phyloP scores from a whole-genome alignment of 64 coral and sea anemone genomes.

The Actinia tenebrosa region DNA sequence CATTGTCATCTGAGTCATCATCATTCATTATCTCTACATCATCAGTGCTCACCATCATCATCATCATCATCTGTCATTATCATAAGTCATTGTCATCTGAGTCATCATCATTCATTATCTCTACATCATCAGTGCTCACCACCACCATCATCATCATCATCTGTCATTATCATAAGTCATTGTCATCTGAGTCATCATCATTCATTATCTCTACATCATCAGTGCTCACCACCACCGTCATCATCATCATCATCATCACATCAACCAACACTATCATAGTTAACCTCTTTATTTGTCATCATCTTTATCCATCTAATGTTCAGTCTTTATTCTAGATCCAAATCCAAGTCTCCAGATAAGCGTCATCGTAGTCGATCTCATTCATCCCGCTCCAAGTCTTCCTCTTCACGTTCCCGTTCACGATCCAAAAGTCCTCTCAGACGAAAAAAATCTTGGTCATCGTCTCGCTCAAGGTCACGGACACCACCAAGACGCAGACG shows the following conservation, averaged over 20 bases:
- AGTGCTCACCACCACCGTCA: neutral
- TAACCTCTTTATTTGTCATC: neutral
- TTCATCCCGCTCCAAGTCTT: conserved; percentile 66
- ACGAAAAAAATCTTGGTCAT: conserved; percentile 48
- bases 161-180: too few relatives aligned
- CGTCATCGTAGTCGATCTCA: conserved; percentile 26
- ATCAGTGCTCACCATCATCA: neutral
- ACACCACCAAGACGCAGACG: conserved; percentile 61
- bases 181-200: too few relatives aligned
- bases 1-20: too few relatives aligned
- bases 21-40: neutral
- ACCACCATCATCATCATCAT: too few relatives aligned
- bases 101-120: neutral
- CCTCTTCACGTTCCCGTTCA: conserved; percentile 22
- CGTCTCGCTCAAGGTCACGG: conserved; percentile 63
- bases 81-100: neutral
- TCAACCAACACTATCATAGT: neutral
- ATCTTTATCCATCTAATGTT: neutral
- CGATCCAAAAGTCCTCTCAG: neutral
- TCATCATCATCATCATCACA: neutral
- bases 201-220: neutral
- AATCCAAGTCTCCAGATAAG: neutral
- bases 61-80: neutral
- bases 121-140: neutral
- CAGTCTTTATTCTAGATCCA: neutral